Evolutionary conservation across 1,140 invertebrate genomes (phyloP), one percentile per base, ranked within the genome.

Genomic region (Eueides isabella): DNA sequence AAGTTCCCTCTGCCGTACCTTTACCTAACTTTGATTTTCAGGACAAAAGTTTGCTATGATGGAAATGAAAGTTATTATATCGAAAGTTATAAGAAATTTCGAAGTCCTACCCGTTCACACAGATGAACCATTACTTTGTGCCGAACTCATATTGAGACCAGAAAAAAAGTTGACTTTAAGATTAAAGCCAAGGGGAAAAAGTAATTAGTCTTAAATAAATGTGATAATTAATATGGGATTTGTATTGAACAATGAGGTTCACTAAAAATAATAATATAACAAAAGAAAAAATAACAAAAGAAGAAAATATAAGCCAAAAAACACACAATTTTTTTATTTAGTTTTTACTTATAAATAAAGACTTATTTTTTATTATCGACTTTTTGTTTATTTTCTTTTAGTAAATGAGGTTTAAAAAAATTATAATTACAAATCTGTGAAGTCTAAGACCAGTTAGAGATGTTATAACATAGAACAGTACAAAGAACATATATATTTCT

Each of bases 11-110:
- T n/a, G n/a, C n/a, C n/a, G n/a, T n/a, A n/a, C n/a, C n/a, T n/a
- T n/a, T n/a, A 55, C 33, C 3, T 14, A 26, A 16, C 5, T 31
- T n/a, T 61, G 70, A 68, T 67, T 85, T 85, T 3, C 84, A 92
- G 96, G 96, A 73, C 96, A 97, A 90, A 96, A 95, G 83, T 98
- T 97, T 90, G 97, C 97, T 1, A 91, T 97, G 88, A 85, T 97
- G 82, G 97, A 98, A 92, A 91, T 96, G 76, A 98, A 98, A 87
- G 94, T 95, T 0, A 90, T 96, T 0, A 79, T 97, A 26, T 94
- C 96, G 0, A 94, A 94, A 69, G 88, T 98, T 0, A 84, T 98
- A 23, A 94, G 95, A 5, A 92, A 95, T 78, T 98, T 95, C 79
- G 84, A 92, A 77, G 71, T 95, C 23, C 75, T 93, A n/a, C 92